phyloP scores from a whole-genome alignment of 2,888 invertebrate genomes.

The Dasysyrphus albostriatus region DNA sequence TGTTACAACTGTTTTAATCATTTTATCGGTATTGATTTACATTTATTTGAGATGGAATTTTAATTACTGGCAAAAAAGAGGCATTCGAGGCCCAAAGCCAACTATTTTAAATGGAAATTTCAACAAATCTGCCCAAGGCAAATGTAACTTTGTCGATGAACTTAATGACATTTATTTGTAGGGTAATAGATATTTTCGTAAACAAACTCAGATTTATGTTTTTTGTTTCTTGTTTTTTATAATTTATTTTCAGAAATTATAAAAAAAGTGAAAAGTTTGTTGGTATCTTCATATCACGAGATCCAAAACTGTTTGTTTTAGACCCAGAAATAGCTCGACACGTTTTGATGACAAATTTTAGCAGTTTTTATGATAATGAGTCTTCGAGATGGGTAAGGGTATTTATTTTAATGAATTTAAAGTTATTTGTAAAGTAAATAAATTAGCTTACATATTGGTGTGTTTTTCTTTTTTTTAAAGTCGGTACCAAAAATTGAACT shows the following conservation, averaged over 20 bases:
- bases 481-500: slow-evolving; percentile 73
- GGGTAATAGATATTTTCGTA: slow-evolving; percentile 5
- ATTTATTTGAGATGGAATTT: slow-evolving; percentile 80
- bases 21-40: slow-evolving; percentile 74
- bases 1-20: neutral
- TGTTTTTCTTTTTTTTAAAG: slow-evolving; percentile 66
- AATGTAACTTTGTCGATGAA: slow-evolving; percentile 80
- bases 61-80: slow-evolving; percentile 82
- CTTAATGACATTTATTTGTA: slow-evolving; percentile 82
- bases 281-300: slow-evolving; percentile 81
- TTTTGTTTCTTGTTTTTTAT: no score
- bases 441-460: no score
- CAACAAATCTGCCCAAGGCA: slow-evolving; percentile 77
- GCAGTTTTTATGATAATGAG: slow-evolving; percentile 78
- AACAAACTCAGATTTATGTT: neutral
- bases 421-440: no score
- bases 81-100: slow-evolving; percentile 82
- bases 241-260: slow-evolving; percentile 75
- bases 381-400: slow-evolving; percentile 77
- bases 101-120: slow-evolving; percentile 82
- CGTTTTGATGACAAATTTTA: slow-evolving; percentile 76
- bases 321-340: slow-evolving; percentile 80
- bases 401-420: neutral
- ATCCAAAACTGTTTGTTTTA: slow-evolving; percentile 80
- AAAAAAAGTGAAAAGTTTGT: slow-evolving; percentile 78